Evolutionary conservation across 2,797 vertebrate species (phyloP), one percentile per base, ranked within the genome.

Genomic region (Pteronotus mesoamericanus): DNA sequence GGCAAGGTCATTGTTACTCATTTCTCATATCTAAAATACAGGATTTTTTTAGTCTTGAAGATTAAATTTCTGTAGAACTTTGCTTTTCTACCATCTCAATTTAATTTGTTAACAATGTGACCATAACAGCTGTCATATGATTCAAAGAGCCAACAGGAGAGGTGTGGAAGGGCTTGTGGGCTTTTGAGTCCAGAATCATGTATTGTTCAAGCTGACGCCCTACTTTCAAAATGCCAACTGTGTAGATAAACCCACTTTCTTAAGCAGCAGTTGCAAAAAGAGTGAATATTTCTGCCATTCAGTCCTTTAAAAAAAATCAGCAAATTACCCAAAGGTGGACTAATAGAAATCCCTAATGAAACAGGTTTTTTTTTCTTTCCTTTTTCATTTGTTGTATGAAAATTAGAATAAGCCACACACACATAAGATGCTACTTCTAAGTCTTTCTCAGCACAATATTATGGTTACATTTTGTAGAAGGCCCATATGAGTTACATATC

Each of bases 1-100:
- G n/a, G 24, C 21, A 87, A 77, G 14, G 19, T 19, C 8, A 37
- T 15, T 72, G 44, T 61, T 71, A 87, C 5, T 91, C 24, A 44
- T 85, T 86, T 89, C 39, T 89, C 51, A 44, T 53, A 69, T 78
- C 95, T 89, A 96, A 88, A 94, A 91, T 91, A 68, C 9, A 96
- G 24, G 7, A n/a, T n/a, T 80, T 77, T 34, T 88, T 94, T 83
- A 74, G 37, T 78, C 69, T 87, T 75, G 15, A 84, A 88, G 24
- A 86, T 39, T 59, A 82, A 53, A 79, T 74, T 85, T 77, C 55
- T 95, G 55, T 61, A 92, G 78, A 96, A 57, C 6, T 66, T 48
- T 87, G 69, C 5, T 66, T 91, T 75, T 55, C 29, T 68, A 77
- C 6, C 37, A 84, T 57, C 39, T 32, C 21, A 29, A 94, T 82